Conservation (phyloP, 2,797 vertebrate species). For the Aeoliscus strigatus region DNA sequence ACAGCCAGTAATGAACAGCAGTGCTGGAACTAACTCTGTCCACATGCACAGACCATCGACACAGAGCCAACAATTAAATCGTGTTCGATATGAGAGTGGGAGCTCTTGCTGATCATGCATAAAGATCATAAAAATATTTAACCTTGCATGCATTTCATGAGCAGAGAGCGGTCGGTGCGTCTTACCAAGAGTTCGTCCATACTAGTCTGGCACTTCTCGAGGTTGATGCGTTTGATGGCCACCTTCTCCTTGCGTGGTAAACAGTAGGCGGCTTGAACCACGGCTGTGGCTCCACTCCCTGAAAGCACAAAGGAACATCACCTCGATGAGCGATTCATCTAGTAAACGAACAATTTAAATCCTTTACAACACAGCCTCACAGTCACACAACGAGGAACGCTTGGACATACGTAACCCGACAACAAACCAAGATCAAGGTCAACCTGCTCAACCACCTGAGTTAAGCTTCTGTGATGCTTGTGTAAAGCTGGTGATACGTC, state of each 20-base stretch:
- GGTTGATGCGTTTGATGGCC: conserved; percentile 96
- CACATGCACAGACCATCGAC: conserved; percentile 12
- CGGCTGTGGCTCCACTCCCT: conserved; percentile 96
- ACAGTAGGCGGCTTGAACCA: conserved; percentile 95
- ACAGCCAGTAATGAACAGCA: conserved; percentile 54
- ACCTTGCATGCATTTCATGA: not conserved
- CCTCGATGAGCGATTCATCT: not conserved
- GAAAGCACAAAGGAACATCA: conserved; percentile 32
- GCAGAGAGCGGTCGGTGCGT: not conserved
- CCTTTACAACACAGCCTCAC: not conserved
- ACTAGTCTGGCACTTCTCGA: conserved; percentile 98
- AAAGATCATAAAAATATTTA: too few species aligned
- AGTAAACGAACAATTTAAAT: not conserved
- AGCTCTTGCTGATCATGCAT: too few species aligned
- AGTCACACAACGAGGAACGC: too few species aligned
- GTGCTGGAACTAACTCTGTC: conserved; percentile 28
- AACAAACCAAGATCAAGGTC: too few species aligned
- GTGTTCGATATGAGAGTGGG: conserved; percentile 22
- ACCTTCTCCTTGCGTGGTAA: conserved; percentile 93
- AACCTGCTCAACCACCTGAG: too few species aligned
- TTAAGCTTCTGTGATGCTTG: too few species aligned
- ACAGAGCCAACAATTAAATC: conserved; percentile 15
- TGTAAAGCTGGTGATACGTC: too few species aligned
- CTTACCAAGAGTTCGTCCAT: conserved; percentile 98
- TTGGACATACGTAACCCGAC: too few species aligned